phyloP scores from a whole-genome alignment of 2,797 vertebrate species.

The Etheostoma nigrum region DNA sequence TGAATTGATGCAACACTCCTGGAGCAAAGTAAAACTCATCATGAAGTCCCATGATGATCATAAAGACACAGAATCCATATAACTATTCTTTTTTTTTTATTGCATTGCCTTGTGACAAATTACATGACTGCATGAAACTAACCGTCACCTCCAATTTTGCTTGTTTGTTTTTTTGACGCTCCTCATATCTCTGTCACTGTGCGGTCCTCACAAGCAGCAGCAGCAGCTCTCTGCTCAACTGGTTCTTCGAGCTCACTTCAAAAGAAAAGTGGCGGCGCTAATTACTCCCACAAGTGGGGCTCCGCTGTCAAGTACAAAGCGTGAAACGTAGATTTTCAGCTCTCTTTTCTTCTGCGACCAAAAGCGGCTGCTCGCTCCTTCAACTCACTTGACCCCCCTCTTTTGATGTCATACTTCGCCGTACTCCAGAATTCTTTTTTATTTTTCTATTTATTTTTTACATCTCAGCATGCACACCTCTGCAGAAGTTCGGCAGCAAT shows the following conservation, averaged over 20 bases:
- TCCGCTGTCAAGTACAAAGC: slow-evolving; percentile 53
- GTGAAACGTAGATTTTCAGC: slow-evolving; percentile 36
- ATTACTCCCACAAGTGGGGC: slow-evolving; percentile 65
- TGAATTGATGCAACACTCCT: no score
- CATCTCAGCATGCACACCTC: slow-evolving; percentile 38
- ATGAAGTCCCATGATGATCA: no score
- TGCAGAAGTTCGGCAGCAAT: slow-evolving; percentile 26
- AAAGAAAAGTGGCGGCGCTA: slow-evolving; percentile 47
- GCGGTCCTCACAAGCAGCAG: slow-evolving; percentile 35
- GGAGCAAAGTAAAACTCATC: background rate
- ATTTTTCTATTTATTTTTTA: background rate
- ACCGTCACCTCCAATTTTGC: slow-evolving; percentile 25
- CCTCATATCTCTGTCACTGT: background rate
- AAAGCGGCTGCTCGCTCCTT: slow-evolving; percentile 17
- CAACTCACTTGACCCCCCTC: slow-evolving; percentile 59
- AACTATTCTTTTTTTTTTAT: background rate
- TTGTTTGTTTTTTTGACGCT: background rate
- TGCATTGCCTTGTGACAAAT: slow-evolving; percentile 10
- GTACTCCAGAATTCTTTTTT: background rate
- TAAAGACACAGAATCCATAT: background rate
- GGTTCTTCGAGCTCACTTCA: slow-evolving; percentile 54
- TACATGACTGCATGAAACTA: slow-evolving; percentile 11
- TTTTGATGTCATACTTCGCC: slow-evolving; percentile 40
- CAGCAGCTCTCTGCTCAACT: slow-evolving; percentile 16
- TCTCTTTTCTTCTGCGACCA: slow-evolving; percentile 46